Percentiles rank a stretch among this genome's conserved stretches.
Evolutionary conservation across 2,113 vertebrate species (phyloP).

Genomic region (Perognathus longimembris): DNA sequence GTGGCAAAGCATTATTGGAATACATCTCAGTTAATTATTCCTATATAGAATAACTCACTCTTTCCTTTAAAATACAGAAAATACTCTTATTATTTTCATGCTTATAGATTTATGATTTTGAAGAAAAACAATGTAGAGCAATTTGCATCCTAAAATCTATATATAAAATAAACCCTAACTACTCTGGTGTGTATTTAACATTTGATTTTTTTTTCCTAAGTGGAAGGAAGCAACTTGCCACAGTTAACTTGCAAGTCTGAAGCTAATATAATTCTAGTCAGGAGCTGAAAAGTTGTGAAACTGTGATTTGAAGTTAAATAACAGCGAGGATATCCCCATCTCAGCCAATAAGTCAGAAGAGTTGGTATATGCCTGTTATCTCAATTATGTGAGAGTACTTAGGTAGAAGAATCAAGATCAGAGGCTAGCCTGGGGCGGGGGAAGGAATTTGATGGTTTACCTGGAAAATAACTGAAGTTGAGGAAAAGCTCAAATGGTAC

Average conservation of each 20-base stretch:
- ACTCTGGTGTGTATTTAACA: background rate
- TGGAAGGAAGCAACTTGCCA: background rate
- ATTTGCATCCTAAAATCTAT: background rate
- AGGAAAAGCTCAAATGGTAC: too few species aligned
- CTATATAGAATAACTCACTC: background rate
- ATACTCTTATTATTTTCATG: background rate
- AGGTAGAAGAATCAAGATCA: too few species aligned
- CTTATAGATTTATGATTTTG: background rate
- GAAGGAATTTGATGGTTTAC: too few species aligned
- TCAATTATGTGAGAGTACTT: too few species aligned
- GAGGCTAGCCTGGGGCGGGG: too few species aligned
- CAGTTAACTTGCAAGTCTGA: background rate
- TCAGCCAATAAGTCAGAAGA: too few species aligned
- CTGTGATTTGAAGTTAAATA: too few species aligned
- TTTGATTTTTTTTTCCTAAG: conserved; percentile 7
- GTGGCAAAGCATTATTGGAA: background rate
- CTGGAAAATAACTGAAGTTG: too few species aligned
- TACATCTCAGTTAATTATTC: background rate
- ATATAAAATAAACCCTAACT: background rate
- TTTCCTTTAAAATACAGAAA: background rate
- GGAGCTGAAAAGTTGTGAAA: too few species aligned
- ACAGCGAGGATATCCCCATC: too few species aligned
- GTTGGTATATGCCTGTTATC: too few species aligned
- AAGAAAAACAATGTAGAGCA: accelerated
- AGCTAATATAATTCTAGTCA: background rate